These are phyloP conservation scores for Pogona vitticeps DNA, from an alignment of 2,113 vertebrate genomes.

Conservation along the genomic window DNA sequence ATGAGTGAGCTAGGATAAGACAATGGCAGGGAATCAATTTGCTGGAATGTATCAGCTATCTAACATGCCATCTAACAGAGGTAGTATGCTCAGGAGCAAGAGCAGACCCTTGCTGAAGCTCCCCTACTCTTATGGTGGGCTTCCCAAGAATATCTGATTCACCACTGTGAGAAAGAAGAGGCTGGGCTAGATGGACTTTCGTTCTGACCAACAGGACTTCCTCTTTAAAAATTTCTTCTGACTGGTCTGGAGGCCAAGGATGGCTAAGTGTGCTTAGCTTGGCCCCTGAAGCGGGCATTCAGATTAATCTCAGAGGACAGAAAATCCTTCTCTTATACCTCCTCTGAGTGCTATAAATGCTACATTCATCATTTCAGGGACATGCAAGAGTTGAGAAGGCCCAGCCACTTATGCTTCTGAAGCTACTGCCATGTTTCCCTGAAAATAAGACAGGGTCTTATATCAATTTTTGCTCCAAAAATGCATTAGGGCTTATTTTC, in stretches of 20 bases:
- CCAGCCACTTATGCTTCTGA: neutral
- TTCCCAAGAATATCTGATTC: neutral
- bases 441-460: no score
- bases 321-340: neutral
- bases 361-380: neutral
- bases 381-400: no score
- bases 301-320: neutral
- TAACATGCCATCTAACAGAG: neutral
- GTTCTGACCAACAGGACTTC: neutral
- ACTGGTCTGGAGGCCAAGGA: neutral
- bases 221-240: neutral
- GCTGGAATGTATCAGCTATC: neutral
- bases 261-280: neutral
- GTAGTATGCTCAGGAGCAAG: neutral
- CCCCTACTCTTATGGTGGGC: neutral
- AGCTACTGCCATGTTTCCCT: no score
- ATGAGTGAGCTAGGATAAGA: neutral
- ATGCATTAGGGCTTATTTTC: no score
- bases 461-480: no score
- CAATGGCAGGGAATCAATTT: neutral
- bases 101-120: neutral
- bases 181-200: neutral
- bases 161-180: neutral
- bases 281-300: neutral
- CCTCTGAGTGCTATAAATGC: neutral